Conservation (phyloP, 2,797 vertebrate species). For the Tauraco hartlaubi region DNA sequence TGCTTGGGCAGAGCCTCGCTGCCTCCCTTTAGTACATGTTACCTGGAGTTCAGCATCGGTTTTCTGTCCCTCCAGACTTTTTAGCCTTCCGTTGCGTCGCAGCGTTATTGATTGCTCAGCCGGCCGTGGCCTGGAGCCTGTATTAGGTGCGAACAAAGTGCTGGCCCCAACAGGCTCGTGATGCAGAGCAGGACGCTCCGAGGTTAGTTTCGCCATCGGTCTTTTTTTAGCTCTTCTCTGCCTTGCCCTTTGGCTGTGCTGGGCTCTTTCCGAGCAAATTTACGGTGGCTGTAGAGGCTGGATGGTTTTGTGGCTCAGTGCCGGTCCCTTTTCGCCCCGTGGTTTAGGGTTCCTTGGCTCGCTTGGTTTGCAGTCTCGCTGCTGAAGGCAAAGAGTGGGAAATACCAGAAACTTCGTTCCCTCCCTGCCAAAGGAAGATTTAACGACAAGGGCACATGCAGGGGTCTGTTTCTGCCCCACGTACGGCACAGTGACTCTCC, state of each 20-base stretch:
- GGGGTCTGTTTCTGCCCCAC: background rate
- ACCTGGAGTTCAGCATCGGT: slow-evolving; percentile 37
- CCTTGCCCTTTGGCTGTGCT: background rate
- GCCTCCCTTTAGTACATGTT: background rate
- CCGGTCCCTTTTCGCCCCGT: background rate
- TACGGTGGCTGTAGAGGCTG: background rate
- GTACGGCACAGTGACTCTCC: fast-evolving
- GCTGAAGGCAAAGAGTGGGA: background rate
- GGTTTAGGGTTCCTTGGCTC: background rate
- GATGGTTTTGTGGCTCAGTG: background rate
- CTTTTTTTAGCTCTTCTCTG: background rate
- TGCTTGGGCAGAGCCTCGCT: slow-evolving; percentile 19
- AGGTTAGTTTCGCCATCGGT: fast-evolving
- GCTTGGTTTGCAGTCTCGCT: background rate
- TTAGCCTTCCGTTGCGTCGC: slow-evolving; percentile 10
- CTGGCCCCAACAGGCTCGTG: background rate
- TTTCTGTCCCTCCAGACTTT: slow-evolving; percentile 63
- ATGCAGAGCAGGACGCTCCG: background rate
- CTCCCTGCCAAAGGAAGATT: background rate
- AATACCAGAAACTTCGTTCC: background rate
- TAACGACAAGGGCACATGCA: fast-evolving
- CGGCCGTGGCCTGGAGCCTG: slow-evolving; percentile 39
- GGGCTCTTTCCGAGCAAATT: fast-evolving
- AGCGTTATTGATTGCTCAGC: slow-evolving; percentile 52
- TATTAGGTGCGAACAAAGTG: slow-evolving; percentile 50